Base-by-base conservation (phyloP, 2,888 invertebrate species). In the Eupithecia subumbrata region DNA sequence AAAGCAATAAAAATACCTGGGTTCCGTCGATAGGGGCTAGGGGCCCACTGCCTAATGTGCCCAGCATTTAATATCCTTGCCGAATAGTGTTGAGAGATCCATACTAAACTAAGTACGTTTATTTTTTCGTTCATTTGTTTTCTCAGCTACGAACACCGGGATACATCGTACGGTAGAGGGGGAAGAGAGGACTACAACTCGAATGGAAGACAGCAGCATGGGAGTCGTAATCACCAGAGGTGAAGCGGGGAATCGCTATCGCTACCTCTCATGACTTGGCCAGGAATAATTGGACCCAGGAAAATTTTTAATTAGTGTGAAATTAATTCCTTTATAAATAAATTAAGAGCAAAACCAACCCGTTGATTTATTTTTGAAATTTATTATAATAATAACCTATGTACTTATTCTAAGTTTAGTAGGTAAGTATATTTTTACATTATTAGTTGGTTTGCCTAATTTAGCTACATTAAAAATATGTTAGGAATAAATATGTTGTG, bases 111-210 rank as follows among this genome's bases (percentile, higher is more conserved):
- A n/a, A n/a, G n/a, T n/a, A 52, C n/a, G n/a, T 52, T 52, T 52
- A 9, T 52, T 60, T 60, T 25, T 2, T 60, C 14, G 12, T 25
- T 25, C 11, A 25, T 60, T n/a, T 60, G 12, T 60, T 60, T 43
- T 69, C 16, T 5, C 80, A 88, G 88, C 73, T 84, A 82, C 78
- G 85, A 83, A 43, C 88, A 89, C 71, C 87, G 84, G 4, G 90
- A 90, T 70, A 72, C 84, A 16, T 79, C 81, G 3, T 88, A 84
- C 80, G 86, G 84, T 60, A 83, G 85, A 75, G 84, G 87, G 7
- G 83, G 84, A 63, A 83, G 85, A 75, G 84, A 87, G 9, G 83
- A 84, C 11, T 82, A 84, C 43, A 78, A 79, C 0, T 78, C 30
- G 16, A 64, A 64, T 64, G 34, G 34, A 8, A 60, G 60, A 25